phyloP scores from a whole-genome alignment of 2,888 invertebrate species.

The Meteorus cinctellus region DNA sequence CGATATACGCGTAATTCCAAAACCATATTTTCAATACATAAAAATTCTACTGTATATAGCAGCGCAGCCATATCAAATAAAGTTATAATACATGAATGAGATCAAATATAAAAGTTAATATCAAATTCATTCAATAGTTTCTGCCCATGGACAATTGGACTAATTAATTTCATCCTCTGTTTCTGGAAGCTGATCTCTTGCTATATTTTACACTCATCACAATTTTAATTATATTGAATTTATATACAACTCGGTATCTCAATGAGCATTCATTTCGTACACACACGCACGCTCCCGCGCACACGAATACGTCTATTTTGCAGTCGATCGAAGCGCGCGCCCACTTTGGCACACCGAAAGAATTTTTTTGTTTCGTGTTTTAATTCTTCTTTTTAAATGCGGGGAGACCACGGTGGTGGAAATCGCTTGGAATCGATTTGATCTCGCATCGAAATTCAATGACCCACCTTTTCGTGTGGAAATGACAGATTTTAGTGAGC shows the following conservation, averaged over 20 bases:
- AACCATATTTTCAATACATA: not conserved
- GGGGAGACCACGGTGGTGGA: slow-evolving; percentile 22
- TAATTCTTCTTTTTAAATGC: slow-evolving; percentile 16
- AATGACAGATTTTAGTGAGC: slow-evolving; percentile 35
- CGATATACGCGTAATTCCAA: not conserved
- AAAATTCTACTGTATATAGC: not conserved
- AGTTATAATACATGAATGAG: no score
- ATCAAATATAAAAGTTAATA: no score
- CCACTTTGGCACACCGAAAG: slow-evolving; percentile 17
- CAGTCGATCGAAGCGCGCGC: slow-evolving; percentile 22
- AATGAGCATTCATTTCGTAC: not conserved
- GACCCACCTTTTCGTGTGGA: slow-evolving; percentile 36
- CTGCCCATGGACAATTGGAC: not conserved
- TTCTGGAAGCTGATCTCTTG: not conserved
- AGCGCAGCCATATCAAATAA: no score
- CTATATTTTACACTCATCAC: not conserved
- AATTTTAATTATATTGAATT: not conserved
- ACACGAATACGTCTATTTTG: not conserved
- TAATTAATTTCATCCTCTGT: not conserved
- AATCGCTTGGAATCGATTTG: slow-evolving; percentile 44
- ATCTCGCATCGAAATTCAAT: slow-evolving; percentile 36
- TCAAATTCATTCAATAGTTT: no score
- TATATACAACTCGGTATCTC: not conserved
- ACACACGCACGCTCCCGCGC: not conserved
- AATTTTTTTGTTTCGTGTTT: slow-evolving; percentile 9